A percentile compares a stretch with the other conserved stretches of the same genome.
Evolutionary conservation across 2,113 vertebrate species (phyloP).

Genomic region (Pimephales promelas): DNA sequence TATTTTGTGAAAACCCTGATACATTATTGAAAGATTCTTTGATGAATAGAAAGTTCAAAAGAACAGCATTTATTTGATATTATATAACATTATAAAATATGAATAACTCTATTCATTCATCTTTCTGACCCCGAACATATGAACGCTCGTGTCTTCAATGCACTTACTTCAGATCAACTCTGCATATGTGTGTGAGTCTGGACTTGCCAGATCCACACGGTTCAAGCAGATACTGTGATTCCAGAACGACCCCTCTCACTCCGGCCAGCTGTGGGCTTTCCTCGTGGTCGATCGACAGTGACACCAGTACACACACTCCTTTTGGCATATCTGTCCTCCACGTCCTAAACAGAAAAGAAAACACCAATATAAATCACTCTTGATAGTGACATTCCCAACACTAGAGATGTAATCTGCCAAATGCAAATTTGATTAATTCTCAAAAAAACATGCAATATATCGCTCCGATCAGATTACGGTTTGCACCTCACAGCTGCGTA

Average conservation of each 20-base stretch:
- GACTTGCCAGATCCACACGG: slow-evolving; percentile 87
- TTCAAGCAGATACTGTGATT: slow-evolving; percentile 92
- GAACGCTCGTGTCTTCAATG: background rate
- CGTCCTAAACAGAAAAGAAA: slow-evolving; percentile 74
- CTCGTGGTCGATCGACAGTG: slow-evolving; percentile 88
- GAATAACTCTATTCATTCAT: no score
- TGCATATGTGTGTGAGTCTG: slow-evolving; percentile 90
- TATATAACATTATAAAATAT: no score
- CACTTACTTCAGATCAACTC: slow-evolving; percentile 91
- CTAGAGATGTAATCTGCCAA: background rate
- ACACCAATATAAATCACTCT: background rate
- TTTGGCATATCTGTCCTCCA: slow-evolving; percentile 90
- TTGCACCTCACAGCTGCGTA: background rate
- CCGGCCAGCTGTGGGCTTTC: slow-evolving; percentile 81
- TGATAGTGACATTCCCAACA: background rate
- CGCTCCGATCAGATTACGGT: background rate
- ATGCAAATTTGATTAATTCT: background rate
- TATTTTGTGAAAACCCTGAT: background rate
- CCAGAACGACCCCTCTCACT: slow-evolving; percentile 86
- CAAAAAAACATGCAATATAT: background rate
- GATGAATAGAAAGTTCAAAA: background rate
- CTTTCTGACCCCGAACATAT: no score
- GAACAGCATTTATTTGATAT: no score
- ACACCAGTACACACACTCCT: slow-evolving; percentile 86
- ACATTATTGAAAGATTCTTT: no score